Evolutionary conservation across 2,797 vertebrate species (phyloP).

Genomic region (Cichlasoma orientale): DNA sequence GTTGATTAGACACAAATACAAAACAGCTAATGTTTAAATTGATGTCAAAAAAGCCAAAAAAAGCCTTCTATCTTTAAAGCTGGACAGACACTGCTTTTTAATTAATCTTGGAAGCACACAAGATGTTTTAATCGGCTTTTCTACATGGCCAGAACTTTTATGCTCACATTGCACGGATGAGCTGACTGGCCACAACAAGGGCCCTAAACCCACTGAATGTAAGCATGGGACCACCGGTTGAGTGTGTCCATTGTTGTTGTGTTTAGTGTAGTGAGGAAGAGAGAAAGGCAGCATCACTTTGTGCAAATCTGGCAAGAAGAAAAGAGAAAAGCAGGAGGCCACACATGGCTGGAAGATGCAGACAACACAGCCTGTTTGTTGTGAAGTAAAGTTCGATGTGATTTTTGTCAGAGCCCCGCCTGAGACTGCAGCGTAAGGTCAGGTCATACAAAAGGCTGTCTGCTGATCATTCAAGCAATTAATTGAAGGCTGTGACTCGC

Average conservation of each 20-base stretch:
- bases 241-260: background rate
- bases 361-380: background rate
- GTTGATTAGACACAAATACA: background rate
- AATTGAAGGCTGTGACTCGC: background rate
- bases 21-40: background rate
- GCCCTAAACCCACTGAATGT: background rate
- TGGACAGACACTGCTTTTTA: background rate
- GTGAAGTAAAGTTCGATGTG: background rate
- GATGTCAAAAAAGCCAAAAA: too few relatives aligned
- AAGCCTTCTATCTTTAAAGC: background rate
- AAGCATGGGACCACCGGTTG: background rate
- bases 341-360: background rate
- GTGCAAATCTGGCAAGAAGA: background rate
- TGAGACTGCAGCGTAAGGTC: background rate
- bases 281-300: background rate
- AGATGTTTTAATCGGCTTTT: background rate
- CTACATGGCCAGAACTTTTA: background rate
- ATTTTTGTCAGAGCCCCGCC: background rate
- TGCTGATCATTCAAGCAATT: slow-evolving; percentile 3
- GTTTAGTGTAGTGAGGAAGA: background rate
- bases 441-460: background rate
- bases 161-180: background rate
- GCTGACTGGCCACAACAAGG: background rate
- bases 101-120: background rate
- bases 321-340: background rate